phyloP scores from a whole-genome alignment of 2,797 vertebrate genomes.

The Sparidentex hasta region DNA sequence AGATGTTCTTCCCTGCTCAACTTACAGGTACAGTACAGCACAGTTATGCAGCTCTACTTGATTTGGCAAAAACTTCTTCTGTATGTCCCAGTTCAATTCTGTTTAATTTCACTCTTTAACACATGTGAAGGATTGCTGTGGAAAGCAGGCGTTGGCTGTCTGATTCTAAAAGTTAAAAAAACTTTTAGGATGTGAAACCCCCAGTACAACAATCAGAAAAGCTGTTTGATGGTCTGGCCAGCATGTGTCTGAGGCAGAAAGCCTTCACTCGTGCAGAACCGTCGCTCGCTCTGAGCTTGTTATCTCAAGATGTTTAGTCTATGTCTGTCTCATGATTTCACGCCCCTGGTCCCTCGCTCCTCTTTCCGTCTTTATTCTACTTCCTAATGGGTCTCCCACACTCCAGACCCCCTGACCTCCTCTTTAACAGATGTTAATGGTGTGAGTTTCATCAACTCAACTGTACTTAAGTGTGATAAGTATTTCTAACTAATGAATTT shows the following conservation, averaged over 20 bases:
- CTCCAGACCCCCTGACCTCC: slow-evolving; percentile 34
- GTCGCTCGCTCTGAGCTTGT: slow-evolving; percentile 48
- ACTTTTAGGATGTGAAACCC: slow-evolving; percentile 8
- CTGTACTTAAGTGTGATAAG: slow-evolving; percentile 33
- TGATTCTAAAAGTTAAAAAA: slow-evolving; percentile 10
- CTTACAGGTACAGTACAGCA: neutral
- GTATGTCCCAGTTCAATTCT: neutral
- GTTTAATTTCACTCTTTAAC: neutral
- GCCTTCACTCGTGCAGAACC: slow-evolving; percentile 51
- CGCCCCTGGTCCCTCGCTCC: slow-evolving; percentile 39
- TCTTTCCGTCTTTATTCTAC: slow-evolving; percentile 49
- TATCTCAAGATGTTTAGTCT: slow-evolving; percentile 83
- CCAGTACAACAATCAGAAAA: slow-evolving; percentile 15
- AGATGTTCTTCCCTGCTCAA: slow-evolving; percentile 2
- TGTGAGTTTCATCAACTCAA: slow-evolving; percentile 46
- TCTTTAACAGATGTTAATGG: slow-evolving; percentile 44
- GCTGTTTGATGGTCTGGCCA: slow-evolving; percentile 42
- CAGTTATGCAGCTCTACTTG: neutral
- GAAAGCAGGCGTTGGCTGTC: neutral
- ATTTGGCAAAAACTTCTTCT: slow-evolving; percentile 1
- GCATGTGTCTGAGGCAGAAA: slow-evolving; percentile 50
- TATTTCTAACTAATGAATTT: slow-evolving; percentile 46
- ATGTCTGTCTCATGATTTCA: slow-evolving; percentile 64
- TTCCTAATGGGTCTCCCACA: slow-evolving; percentile 49
- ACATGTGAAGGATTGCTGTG: neutral